phyloP scores from a whole-genome alignment of 1,140 invertebrate species.

The Brachionus asplanchnoidis region DNA sequence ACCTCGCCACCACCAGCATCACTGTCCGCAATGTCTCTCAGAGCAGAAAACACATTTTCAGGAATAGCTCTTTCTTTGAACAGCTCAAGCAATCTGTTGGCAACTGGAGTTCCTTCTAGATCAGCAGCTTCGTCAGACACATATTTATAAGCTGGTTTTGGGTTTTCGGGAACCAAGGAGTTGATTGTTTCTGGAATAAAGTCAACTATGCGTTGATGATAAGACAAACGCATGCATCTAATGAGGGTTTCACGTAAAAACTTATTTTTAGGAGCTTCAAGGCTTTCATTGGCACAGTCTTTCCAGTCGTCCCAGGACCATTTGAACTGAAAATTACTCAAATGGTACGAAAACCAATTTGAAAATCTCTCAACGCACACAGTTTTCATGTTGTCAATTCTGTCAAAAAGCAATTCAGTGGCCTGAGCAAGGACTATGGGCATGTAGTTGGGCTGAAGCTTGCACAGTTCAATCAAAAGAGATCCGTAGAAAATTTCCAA shows the following conservation, averaged over 20 bases:
- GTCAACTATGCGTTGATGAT: slow-evolving; percentile 83
- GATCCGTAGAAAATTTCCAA: slow-evolving; percentile 91
- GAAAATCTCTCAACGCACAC: slow-evolving; percentile 93
- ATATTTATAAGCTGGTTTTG: slow-evolving; percentile 59
- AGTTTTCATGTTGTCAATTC: slow-evolving; percentile 93
- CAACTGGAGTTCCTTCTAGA: slow-evolving; percentile 43
- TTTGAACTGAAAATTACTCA: slow-evolving; percentile 97
- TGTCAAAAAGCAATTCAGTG: slow-evolving; percentile 89
- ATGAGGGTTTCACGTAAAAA: slow-evolving; percentile 87
- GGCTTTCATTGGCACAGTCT: slow-evolving; percentile 61
- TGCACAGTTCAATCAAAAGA: slow-evolving; percentile 91
- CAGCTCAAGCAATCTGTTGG: neutral
- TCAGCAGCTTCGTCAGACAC: slow-evolving; percentile 56
- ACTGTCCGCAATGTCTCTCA: slow-evolving; percentile 36
- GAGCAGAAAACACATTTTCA: slow-evolving; percentile 20
- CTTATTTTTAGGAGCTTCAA: slow-evolving; percentile 85
- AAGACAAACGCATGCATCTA: slow-evolving; percentile 86
- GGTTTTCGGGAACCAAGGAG: slow-evolving; percentile 70
- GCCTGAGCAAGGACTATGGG: slow-evolving; percentile 94
- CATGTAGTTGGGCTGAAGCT: slow-evolving; percentile 89
- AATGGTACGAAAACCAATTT: slow-evolving; percentile 95
- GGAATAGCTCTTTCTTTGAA: slow-evolving; percentile 35
- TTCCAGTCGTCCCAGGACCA: slow-evolving; percentile 83
- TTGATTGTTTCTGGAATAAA: slow-evolving; percentile 82
- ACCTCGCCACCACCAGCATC: slow-evolving; percentile 5